Conservation (phyloP, 2,888 invertebrate genomes). For the Polydrusus tereticollis region DNA sequence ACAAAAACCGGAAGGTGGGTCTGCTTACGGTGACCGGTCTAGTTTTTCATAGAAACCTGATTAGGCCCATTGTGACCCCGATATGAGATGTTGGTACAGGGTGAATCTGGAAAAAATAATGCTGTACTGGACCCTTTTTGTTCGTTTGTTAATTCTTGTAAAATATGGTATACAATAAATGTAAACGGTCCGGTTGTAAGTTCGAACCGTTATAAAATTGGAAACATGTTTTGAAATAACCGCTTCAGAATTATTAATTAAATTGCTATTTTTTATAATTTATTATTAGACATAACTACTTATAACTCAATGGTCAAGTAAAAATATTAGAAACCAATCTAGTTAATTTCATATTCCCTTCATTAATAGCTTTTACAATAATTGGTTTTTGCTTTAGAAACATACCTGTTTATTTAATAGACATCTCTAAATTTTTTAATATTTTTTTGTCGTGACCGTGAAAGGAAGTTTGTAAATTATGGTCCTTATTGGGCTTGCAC, state of each 20-base stretch:
- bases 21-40: conserved; percentile 28
- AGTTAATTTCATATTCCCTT: no score
- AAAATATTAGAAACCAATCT: no score
- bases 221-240: conserved; percentile 26
- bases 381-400: no score
- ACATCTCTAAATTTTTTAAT: no score
- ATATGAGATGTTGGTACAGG: conserved; percentile 35
- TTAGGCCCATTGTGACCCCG: conserved; percentile 41
- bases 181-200: conserved; percentile 26
- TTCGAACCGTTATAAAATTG: conserved; percentile 6
- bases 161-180: conserved; percentile 23
- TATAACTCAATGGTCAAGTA: no score
- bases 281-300: no score
- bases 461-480: no score
- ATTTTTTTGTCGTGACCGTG: no score
- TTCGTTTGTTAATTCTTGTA: conserved; percentile 13
- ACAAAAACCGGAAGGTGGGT: conserved; percentile 35
- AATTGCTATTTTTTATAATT: no score
- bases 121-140: conserved; percentile 39
- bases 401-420: no score
- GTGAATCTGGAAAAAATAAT: conserved; percentile 41
- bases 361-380: no score
- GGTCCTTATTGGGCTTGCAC: no score
- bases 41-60: conserved; percentile 49
- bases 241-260: not conserved